Conservation (phyloP, 2,888 invertebrate genomes). For the Drosophila mimetica region DNA sequence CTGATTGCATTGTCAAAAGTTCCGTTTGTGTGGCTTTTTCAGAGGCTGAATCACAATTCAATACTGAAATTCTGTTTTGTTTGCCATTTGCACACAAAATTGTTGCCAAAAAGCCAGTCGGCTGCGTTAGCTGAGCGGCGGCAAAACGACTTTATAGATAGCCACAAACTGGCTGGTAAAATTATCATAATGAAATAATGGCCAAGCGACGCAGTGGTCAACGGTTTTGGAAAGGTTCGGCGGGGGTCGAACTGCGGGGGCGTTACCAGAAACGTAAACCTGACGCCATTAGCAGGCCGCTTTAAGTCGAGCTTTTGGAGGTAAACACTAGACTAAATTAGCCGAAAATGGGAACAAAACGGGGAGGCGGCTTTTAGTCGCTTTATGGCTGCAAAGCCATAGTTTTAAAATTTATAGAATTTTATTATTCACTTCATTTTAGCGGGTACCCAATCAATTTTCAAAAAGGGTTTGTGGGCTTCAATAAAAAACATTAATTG, state of each 20-base stretch:
- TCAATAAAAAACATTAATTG: no score
- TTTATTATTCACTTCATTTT: slow-evolving; percentile 6
- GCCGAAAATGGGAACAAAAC: slow-evolving; percentile 6
- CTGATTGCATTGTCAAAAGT: slow-evolving; percentile 65
- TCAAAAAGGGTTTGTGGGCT: background rate
- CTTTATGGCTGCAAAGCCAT: slow-evolving; percentile 2
- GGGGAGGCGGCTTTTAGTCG: slow-evolving; percentile 14
- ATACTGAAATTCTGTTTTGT: slow-evolving; percentile 28
- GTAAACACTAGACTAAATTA: slow-evolving; percentile 17
- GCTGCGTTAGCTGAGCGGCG: slow-evolving; percentile 55
- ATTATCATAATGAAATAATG: slow-evolving; percentile 50
- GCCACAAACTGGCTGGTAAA: slow-evolving; percentile 13
- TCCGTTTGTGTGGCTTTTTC: slow-evolving; percentile 2
- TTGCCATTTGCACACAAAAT: slow-evolving; percentile 29
- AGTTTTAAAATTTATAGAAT: slow-evolving; percentile 1
- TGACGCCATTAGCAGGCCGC: slow-evolving; percentile 7
- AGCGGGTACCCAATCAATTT: background rate
- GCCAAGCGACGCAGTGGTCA: slow-evolving; percentile 29
- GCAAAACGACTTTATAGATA: slow-evolving; percentile 46
- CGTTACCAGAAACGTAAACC: slow-evolving; percentile 35
- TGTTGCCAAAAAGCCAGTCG: slow-evolving; percentile 32
- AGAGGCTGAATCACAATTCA: slow-evolving; percentile 57
- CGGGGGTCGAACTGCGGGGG: slow-evolving; percentile 39
- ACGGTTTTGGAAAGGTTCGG: slow-evolving; percentile 30
- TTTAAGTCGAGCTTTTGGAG: slow-evolving; percentile 15